Evolutionary conservation across 2,797 vertebrate genomes (phyloP).

Genomic region (Erithacus rubecula): DNA sequence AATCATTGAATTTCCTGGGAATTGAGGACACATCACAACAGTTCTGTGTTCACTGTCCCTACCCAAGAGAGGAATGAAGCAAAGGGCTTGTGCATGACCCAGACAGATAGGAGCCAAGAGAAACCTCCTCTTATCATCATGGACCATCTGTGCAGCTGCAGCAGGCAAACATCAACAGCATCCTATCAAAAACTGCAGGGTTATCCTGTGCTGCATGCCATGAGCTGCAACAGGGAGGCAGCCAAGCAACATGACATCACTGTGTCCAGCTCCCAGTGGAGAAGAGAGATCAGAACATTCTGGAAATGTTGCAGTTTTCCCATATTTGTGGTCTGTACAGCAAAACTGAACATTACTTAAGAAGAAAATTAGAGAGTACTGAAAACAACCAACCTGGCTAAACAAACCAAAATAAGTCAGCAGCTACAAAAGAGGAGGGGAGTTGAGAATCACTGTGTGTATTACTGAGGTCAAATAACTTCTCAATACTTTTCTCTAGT

Average conservation of each 20-base stretch:
- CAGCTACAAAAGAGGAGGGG: neutral
- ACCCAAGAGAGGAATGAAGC: neutral
- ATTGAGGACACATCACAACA: neutral
- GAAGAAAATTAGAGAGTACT: neutral
- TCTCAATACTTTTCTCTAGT: neutral
- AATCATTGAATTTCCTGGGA: neutral
- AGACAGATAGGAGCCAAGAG: neutral
- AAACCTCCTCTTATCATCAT: neutral
- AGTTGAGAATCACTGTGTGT: neutral
- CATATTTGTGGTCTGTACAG: neutral
- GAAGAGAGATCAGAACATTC: neutral
- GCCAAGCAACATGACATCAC: neutral
- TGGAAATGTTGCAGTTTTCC: neutral
- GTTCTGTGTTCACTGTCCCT: neutral
- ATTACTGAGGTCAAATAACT: neutral
- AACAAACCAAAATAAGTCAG: neutral
- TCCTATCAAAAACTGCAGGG: neutral
- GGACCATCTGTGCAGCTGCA: neutral
- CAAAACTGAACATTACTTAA: neutral
- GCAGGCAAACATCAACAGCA: neutral
- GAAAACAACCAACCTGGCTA: neutral
- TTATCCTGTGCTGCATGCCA: accelerated
- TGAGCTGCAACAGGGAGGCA: neutral
- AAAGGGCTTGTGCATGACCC: neutral
- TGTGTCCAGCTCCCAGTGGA: neutral